Evolutionary conservation across 35 echinoderm and acorn worm genomes (phyloP).

Genomic region (Heliocidaris erythrogramma): DNA sequence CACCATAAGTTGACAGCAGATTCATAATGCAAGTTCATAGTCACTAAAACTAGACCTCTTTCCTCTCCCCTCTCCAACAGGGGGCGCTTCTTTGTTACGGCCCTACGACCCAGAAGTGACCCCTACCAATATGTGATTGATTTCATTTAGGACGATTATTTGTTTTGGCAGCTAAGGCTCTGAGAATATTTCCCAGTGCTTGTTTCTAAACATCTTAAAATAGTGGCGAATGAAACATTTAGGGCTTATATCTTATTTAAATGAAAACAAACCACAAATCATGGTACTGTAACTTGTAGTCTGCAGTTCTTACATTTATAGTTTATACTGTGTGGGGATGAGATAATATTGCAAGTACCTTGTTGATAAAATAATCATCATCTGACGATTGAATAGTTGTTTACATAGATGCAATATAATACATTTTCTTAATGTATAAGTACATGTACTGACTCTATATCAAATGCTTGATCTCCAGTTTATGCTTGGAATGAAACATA

Average conservation of each 20-base stretch:
- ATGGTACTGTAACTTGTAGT: not conserved
- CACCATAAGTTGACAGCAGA: not conserved
- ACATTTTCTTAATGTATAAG: too few species aligned
- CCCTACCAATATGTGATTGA: constrained; percentile 33
- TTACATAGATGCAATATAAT: too few species aligned
- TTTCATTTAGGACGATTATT: constrained; percentile 40
- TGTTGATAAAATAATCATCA: not conserved
- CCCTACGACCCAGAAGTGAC: not conserved
- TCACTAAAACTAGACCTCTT: not conserved
- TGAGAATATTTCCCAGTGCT: not conserved
- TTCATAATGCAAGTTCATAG: not conserved
- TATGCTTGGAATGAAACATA: too few species aligned
- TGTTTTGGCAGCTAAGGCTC: constrained; percentile 31
- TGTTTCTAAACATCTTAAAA: not conserved
- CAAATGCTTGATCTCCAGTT: too few species aligned
- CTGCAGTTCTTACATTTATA: not conserved
- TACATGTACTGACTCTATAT: too few species aligned
- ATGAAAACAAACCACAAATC: not conserved
- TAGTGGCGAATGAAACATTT: not conserved
- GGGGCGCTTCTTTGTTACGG: constrained; percentile 4
- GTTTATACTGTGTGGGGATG: not conserved
- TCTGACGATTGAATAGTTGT: too few species aligned
- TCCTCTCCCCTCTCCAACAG: not conserved
- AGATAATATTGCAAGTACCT: not conserved
- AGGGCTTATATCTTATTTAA: not conserved